Evolutionary conservation across 2,797 vertebrate genomes (phyloP).

Genomic region (Eurystomus glaucurus): DNA sequence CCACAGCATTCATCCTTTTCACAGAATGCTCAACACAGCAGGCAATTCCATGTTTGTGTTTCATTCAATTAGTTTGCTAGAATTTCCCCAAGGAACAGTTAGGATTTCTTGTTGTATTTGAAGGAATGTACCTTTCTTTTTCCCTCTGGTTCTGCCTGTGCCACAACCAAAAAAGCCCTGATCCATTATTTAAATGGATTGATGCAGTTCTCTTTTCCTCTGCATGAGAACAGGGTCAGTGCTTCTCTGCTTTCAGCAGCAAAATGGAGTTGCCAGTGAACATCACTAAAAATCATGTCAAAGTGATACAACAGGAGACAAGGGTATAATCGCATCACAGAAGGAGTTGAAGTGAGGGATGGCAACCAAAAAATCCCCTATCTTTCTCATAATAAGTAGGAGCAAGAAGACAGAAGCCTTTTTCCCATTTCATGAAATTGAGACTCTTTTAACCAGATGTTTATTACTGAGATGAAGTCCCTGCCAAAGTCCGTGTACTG

Average conservation of each 20-base stretch:
- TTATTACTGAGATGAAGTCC: neutral
- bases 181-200: neutral
- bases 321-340: neutral
- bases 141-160: neutral
- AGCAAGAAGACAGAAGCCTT: neutral
- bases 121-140: neutral
- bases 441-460: neutral
- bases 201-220: neutral
- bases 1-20: conserved; percentile 31
- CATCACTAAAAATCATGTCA: neutral
- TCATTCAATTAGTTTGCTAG: conserved; percentile 36
- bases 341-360: neutral
- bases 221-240: neutral
- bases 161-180: rapidly evolving
- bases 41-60: neutral
- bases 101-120: conserved; percentile 10
- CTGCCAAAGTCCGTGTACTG: neutral
- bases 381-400: neutral
- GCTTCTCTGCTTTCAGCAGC: neutral
- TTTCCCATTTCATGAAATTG: neutral
- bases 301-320: neutral
- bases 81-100: conserved; percentile 38
- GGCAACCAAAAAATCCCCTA: neutral
- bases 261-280: neutral
- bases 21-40: neutral